These are phyloP conservation scores for Parotia lawesii DNA, from an alignment of 2,113 vertebrate genomes.

Conservation along the genomic window DNA sequence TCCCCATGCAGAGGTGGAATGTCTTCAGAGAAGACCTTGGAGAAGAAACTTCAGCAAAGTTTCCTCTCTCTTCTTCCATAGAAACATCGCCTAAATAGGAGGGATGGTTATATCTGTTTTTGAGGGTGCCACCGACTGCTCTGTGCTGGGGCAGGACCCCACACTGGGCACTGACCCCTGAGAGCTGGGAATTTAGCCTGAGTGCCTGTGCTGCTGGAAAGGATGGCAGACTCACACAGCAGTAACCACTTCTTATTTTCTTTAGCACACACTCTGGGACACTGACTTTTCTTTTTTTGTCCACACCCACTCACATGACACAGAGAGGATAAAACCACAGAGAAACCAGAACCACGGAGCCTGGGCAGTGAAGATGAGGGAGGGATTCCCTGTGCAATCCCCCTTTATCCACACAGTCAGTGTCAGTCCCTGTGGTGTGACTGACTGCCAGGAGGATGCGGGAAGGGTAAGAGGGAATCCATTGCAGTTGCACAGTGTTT, in stretches of 20 bases:
- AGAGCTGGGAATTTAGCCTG: rapidly evolving
- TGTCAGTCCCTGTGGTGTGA: not conserved
- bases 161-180: rapidly evolving
- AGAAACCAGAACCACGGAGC: not conserved
- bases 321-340: not conserved
- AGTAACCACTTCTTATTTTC: not conserved
- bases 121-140: not conserved
- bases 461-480: not conserved
- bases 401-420: not conserved
- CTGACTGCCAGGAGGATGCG: not conserved
- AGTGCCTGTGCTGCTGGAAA: not conserved
- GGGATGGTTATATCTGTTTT: rapidly evolving
- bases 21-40: not conserved
- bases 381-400: not conserved
- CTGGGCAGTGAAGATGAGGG: not conserved
- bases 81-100: not conserved
- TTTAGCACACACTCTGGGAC: not conserved
- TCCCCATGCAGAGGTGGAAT: not conserved
- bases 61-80: not conserved
- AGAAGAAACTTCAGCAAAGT: not conserved
- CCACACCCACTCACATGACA: not conserved
- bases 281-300: not conserved
- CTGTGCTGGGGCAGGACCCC: not conserved
- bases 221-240: not conserved
- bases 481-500: not conserved